Conservation (phyloP, 1,140 invertebrate species). For the Nymphalis io region DNA sequence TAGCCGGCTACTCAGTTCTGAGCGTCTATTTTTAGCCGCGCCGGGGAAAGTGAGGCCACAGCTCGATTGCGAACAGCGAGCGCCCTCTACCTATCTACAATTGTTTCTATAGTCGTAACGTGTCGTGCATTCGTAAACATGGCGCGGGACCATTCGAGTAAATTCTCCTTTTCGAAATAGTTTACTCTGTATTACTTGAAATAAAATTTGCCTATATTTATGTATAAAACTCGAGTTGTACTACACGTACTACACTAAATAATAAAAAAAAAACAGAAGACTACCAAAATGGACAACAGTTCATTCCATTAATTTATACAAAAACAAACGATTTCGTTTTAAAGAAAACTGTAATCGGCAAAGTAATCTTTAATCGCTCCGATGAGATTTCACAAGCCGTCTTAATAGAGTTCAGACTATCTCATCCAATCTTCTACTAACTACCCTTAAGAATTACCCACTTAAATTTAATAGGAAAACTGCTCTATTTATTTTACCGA, state of each 20-base stretch:
- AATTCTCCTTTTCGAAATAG: constrained; percentile 14
- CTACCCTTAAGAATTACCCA: constrained; percentile 10
- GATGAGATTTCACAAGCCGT: constrained; percentile 7
- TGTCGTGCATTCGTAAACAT: constrained; percentile 70
- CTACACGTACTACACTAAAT: too few species aligned
- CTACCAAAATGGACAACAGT: not conserved
- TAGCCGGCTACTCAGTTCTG: constrained; percentile 56
- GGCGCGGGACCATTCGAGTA: constrained; percentile 21
- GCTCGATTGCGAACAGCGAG: constrained; percentile 58
- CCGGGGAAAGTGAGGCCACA: constrained; percentile 66
- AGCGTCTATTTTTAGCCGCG: constrained; percentile 73
- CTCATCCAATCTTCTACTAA: constrained; percentile 16
- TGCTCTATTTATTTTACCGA: not conserved
- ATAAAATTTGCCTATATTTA: not conserved
- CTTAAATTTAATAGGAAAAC: constrained; percentile 22
- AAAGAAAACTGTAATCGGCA: constrained; percentile 3
- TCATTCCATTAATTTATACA: not conserved
- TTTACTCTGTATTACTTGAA: not conserved
- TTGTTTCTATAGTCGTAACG: constrained; percentile 48
- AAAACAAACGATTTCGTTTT: not conserved
- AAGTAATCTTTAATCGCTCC: constrained; percentile 17
- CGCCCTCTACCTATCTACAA: constrained; percentile 53
- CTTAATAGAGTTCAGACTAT: constrained; percentile 22
- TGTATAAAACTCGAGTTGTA: too few species aligned
- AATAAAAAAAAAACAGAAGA: not conserved